Base-by-base conservation (phyloP, 2,888 invertebrate genomes). In the Linyphia triangularis region DNA sequence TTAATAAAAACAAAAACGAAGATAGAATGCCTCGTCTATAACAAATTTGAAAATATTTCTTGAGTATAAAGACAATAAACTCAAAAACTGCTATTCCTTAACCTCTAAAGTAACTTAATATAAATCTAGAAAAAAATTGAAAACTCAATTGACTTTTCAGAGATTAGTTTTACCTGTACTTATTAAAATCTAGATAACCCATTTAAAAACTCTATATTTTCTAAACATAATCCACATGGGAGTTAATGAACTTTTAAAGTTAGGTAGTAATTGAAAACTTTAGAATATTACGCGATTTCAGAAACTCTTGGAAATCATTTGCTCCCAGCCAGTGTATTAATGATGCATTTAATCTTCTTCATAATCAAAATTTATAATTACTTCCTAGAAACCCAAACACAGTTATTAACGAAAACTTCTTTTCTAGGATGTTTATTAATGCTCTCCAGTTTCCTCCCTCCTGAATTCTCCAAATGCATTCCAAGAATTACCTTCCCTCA, bases 341-440 rank as follows among this genome's bases (percentile, higher is more conserved):
- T 67, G 79, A 67, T 57, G 51, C 79, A 30, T 51, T 67, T 79
- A 79, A 79, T 67, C 65, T 79, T 67, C 63, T 67, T 51, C 33
- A 30, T 67, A 65, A 79, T 79, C 67, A 79, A 67, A 79, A 67
- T 65, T 79, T 79, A 67, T 79, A 79, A 79, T 79, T 79, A 79
- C 79, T 79, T 79, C 33, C 67, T 16, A 22, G 51, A 30, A 67
- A 77, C 22, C 77, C 51, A 57, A 79, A 67, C 40, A 40, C 40
- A 67, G 67, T 51, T 51, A 63, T 77, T 61, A 79, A 77, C 67
- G 22, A 51, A 51, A 67, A 57, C 30, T 65, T 79, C 22, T 67
- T 24, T 19, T 19, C 67, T 30, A 67, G 67, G 67, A 79, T 79
- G 51, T 65, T 67, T 79, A 63, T 67, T 65, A 67, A 79, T 67